Evolutionary conservation across 2,888 invertebrate genomes (phyloP).

Genomic region (Rhingia rostrata): DNA sequence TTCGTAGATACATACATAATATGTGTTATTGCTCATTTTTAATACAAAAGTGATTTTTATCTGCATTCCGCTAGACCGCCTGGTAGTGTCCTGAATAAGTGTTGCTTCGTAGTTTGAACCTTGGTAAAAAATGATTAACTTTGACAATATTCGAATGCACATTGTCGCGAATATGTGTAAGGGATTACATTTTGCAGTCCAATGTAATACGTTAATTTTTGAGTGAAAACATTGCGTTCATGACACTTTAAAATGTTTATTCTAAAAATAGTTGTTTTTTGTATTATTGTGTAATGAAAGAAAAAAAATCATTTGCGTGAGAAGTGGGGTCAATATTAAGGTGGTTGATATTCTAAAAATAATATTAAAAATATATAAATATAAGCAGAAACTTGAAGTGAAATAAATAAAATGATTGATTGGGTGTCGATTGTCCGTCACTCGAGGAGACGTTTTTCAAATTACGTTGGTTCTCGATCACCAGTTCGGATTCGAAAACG

Average conservation of each 20-base stretch:
- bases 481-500: constrained; percentile 87
- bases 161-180: neutral
- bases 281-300: constrained; percentile 41
- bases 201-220: constrained; percentile 32
- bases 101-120: constrained; percentile 4
- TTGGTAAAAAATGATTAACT: constrained; percentile 26
- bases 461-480: constrained; percentile 86
- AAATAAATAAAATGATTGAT: constrained; percentile 86
- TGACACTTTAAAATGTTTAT: constrained; percentile 26
- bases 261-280: constrained; percentile 52
- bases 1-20: constrained; percentile 19
- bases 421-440: constrained; percentile 91
- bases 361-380: constrained; percentile 16
- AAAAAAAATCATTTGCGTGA: constrained; percentile 6
- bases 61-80: constrained; percentile 14
- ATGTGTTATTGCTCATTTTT: constrained; percentile 29
- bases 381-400: constrained; percentile 25
- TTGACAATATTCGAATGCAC: constrained; percentile 9
- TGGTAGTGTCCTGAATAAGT: constrained; percentile 1
- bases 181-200: constrained; percentile 9
- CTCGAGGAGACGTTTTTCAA: constrained; percentile 88
- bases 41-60: constrained; percentile 38
- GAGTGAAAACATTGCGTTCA: constrained; percentile 16
- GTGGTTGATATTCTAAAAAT: constrained; percentile 52
- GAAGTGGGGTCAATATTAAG: constrained; percentile 11